These are phyloP conservation scores for Nymphalis c-album DNA, from an alignment of 2,888 invertebrate species.

Conservation along the genomic window DNA sequence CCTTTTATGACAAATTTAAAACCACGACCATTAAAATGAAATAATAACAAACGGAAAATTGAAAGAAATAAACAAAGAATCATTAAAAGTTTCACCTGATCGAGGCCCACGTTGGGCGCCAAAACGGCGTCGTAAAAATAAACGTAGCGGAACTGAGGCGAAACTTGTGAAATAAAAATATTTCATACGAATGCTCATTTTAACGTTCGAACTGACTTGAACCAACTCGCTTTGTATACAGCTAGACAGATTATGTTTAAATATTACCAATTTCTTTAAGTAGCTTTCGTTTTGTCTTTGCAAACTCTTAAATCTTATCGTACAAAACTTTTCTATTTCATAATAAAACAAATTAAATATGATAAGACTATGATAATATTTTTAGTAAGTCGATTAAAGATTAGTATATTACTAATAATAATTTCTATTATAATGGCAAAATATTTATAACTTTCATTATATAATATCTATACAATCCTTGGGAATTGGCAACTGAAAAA, in stretches of 20 bases:
- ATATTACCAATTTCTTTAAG: slow-evolving; percentile 15
- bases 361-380: too few relatives aligned
- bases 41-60: neutral
- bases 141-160: slow-evolving; percentile 30
- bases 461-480: too few relatives aligned
- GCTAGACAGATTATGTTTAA: slow-evolving; percentile 11
- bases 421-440: too few relatives aligned
- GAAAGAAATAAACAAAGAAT: slow-evolving; percentile 15
- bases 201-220: slow-evolving; percentile 15
- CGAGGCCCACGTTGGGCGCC: slow-evolving; percentile 35
- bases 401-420: too few relatives aligned
- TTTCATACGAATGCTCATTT: slow-evolving; percentile 28
- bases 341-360: too few relatives aligned
- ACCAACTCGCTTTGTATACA: slow-evolving; percentile 18
- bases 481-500: neutral
- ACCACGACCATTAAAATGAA: neutral
- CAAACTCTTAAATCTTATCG: neutral
- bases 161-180: slow-evolving; percentile 34
- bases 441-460: too few relatives aligned
- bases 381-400: too few relatives aligned
- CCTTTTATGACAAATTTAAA: neutral
- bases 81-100: slow-evolving; percentile 25
- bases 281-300: neutral
- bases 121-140: slow-evolving; percentile 33
- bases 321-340: neutral